A percentile compares a stretch with the other conserved stretches of the same genome.
phyloP scores from a whole-genome alignment of 2,797 vertebrate genomes.

The Atherinosoma microstoma region DNA sequence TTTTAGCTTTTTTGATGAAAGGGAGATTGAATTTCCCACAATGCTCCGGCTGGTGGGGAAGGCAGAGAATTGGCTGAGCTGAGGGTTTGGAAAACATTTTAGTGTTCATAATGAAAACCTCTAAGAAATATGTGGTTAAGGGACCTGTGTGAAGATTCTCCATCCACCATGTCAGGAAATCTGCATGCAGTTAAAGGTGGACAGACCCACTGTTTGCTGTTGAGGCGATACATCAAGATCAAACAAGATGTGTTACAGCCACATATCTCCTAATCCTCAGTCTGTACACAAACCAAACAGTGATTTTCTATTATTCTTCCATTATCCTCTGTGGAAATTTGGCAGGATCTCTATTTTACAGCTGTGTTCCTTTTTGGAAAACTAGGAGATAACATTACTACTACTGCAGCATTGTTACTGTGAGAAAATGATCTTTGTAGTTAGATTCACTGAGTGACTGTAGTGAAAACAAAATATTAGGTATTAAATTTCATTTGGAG shows the following conservation, averaged over 20 bases:
- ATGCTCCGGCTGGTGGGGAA: slow-evolving; percentile 29
- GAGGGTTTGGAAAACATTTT: slow-evolving; percentile 51
- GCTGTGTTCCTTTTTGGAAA: slow-evolving; percentile 6
- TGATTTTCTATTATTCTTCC: background rate
- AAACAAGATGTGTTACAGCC: background rate
- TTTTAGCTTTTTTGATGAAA: slow-evolving; percentile 55
- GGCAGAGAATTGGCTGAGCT: slow-evolving; percentile 3
- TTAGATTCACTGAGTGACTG: too few species aligned
- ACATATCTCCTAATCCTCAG: background rate
- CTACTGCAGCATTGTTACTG: slow-evolving; percentile 9
- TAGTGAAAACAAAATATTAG: background rate
- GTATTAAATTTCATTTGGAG: background rate
- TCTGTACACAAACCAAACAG: slow-evolving; percentile 1
- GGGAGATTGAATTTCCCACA: slow-evolving; percentile 52
- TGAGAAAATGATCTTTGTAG: background rate
- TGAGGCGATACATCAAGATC: background rate
- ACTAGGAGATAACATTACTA: slow-evolving; percentile 18
- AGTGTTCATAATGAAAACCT: slow-evolving; percentile 33
- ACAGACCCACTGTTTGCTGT: slow-evolving; percentile 1
- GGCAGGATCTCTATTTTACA: slow-evolving; percentile 8
- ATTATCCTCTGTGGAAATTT: background rate
- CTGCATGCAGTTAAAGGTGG: background rate
- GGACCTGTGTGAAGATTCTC: slow-evolving; percentile 2
- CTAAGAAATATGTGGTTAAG: slow-evolving; percentile 6
- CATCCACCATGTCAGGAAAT: background rate